Conservation (phyloP, 2,888 invertebrate genomes). For the Drosophila suboccidentalis region DNA sequence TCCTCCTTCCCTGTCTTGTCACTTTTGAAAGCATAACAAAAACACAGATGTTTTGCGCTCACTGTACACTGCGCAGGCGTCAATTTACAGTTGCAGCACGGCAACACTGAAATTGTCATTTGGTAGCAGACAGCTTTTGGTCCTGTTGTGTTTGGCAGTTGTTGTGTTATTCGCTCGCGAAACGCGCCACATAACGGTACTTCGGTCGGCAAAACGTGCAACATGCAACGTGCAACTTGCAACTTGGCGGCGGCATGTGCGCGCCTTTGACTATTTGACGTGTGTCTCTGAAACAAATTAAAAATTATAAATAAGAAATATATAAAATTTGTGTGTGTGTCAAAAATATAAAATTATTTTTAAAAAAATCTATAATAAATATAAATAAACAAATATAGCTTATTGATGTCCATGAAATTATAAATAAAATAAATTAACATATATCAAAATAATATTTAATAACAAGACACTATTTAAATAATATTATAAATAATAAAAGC, state of each 20-base stretch:
- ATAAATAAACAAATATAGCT: background rate
- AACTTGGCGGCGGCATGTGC: constrained; percentile 60
- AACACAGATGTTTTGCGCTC: constrained; percentile 77
- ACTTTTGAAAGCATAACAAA: constrained; percentile 66
- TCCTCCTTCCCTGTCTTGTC: background rate
- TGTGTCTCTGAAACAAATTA: constrained; percentile 14
- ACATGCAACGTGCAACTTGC: constrained; percentile 35
- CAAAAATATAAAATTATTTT: background rate
- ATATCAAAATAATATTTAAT: background rate
- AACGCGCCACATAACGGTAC: constrained; percentile 66
- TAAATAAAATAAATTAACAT: constrained; percentile 9
- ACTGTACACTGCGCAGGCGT: constrained; percentile 47
- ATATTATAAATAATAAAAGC: background rate
- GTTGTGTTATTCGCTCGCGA: constrained; percentile 63
- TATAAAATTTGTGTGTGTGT: constrained; percentile 5
- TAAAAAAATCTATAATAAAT: background rate
- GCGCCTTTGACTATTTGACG: constrained; percentile 35
- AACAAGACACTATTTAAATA: background rate
- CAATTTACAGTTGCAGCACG: constrained; percentile 46
- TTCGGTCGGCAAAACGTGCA: constrained; percentile 39
- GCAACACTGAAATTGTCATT: constrained; percentile 64
- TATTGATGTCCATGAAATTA: background rate
- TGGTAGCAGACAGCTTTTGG: constrained; percentile 6
- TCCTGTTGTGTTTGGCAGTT: constrained; percentile 15
- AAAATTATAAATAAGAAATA: constrained; percentile 15